Evolutionary conservation across 1,140 invertebrate species (phyloP).

Genomic region (Meloidogyne chitwoodi): DNA sequence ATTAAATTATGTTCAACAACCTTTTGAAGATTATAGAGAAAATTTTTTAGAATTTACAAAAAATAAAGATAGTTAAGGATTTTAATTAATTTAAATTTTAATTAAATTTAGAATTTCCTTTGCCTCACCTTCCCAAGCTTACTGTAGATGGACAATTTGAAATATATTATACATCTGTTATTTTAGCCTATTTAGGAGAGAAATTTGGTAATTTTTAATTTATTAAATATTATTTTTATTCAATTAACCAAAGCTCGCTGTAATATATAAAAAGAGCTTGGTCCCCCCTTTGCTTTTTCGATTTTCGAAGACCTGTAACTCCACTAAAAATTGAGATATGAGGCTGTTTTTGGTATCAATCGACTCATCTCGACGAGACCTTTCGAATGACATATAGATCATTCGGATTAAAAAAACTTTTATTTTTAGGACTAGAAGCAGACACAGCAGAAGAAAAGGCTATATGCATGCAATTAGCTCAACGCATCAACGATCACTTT

Average conservation of each 20-base stretch:
- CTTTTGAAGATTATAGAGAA: slow-evolving; percentile 40
- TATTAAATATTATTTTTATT: too few relatives aligned
- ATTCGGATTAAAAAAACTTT: slow-evolving; percentile 4
- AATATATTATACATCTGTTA: slow-evolving; percentile 28
- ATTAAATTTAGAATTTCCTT: slow-evolving; percentile 25
- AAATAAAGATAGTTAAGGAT: slow-evolving; percentile 36
- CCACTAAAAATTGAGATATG: too few relatives aligned
- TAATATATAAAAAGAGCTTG: too few relatives aligned
- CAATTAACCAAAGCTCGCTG: too few relatives aligned
- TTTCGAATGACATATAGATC: too few relatives aligned
- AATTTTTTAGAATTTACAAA: slow-evolving; percentile 44
- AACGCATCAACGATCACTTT: slow-evolving; percentile 40
- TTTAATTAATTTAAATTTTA: not conserved
- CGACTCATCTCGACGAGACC: too few relatives aligned
- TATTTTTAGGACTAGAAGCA: slow-evolving; percentile 24
- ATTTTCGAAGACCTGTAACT: too few relatives aligned
- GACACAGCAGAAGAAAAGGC: slow-evolving; percentile 44
- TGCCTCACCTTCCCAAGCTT: slow-evolving; percentile 38
- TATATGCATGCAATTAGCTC: slow-evolving; percentile 32
- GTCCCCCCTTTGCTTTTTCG: too few relatives aligned
- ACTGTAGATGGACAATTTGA: slow-evolving; percentile 37
- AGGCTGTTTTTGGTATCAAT: too few relatives aligned
- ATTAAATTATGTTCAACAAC: slow-evolving; percentile 39
- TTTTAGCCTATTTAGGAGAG: slow-evolving; percentile 35
- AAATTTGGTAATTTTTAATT: slow-evolving; percentile 32